phyloP scores from a whole-genome alignment of 2,113 vertebrate genomes.

The Hyperopisus bebe region DNA sequence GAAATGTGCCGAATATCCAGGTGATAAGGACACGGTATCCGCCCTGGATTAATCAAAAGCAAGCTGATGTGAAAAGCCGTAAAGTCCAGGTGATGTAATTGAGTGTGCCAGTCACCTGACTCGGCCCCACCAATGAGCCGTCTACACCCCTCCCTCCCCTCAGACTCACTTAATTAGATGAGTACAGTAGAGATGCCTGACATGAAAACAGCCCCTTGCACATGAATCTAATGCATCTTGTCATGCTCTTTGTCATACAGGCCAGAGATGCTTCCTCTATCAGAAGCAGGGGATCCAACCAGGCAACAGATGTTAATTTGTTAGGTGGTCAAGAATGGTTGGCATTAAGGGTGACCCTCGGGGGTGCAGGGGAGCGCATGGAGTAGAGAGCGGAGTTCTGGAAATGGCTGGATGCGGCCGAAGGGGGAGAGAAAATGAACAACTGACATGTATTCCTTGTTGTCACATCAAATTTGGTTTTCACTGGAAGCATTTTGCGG shows the following conservation, averaged over 20 bases:
- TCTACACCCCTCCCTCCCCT: neutral
- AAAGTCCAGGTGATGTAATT: neutral
- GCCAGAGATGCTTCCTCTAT: neutral
- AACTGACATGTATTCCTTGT: neutral
- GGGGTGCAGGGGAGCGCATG: neutral
- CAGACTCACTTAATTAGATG: neutral
- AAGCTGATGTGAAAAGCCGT: neutral
- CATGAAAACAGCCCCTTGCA: neutral
- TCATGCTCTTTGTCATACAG: neutral
- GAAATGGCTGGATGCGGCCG: neutral
- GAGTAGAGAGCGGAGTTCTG: neutral
- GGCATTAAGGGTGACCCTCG: neutral
- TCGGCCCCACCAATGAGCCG: neutral
- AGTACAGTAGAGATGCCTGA: neutral
- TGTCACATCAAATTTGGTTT: constrained; percentile 20
- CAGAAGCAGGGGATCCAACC: neutral
- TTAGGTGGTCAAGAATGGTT: neutral
- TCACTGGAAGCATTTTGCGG: neutral
- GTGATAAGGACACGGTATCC: neutral
- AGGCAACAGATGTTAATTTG: neutral
- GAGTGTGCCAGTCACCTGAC: neutral
- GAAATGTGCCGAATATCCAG: neutral
- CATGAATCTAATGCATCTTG: neutral
- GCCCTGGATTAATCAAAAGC: neutral
- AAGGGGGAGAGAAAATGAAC: neutral